Evolutionary conservation across 2,113 vertebrate genomes (phyloP).

Genomic region (Phyllostomus discolor): DNA sequence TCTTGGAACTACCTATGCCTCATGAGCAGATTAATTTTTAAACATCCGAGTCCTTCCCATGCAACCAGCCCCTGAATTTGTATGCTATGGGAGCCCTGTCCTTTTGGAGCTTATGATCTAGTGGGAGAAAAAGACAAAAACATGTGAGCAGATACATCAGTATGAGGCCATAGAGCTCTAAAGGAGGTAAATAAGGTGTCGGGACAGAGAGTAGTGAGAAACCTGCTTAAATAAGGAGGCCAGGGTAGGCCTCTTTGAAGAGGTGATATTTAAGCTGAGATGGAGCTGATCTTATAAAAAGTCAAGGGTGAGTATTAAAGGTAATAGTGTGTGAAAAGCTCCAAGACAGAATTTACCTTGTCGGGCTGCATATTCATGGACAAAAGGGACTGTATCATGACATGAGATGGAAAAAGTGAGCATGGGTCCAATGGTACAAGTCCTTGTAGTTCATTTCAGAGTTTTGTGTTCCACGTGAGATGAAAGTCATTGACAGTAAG

Average conservation of each 20-base stretch:
- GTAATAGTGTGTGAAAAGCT: not conserved
- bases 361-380: not conserved
- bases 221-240: not conserved
- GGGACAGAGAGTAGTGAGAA: not conserved
- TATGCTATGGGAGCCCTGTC: not conserved
- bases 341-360: not conserved
- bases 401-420: not conserved
- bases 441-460: not conserved
- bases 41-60: not conserved
- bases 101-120: not conserved
- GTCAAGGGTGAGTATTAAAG: not conserved
- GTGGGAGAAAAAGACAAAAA: not conserved
- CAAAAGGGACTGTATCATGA: not conserved
- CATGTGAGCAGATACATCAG: not conserved
- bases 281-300: not conserved
- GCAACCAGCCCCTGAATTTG: not conserved
- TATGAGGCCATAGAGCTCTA: not conserved
- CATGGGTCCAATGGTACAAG: rapidly evolving
- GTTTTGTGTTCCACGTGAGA: not conserved
- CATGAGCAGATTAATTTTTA: not conserved
- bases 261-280: not conserved
- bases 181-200: not conserved
- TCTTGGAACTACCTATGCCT: not conserved
- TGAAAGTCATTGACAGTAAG: not conserved
- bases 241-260: not conserved